Percentiles rank a stretch among this genome's conserved stretches.
Evolutionary conservation across 2,113 vertebrate species (phyloP).

Genomic region (Aspidoscelis tigris): DNA sequence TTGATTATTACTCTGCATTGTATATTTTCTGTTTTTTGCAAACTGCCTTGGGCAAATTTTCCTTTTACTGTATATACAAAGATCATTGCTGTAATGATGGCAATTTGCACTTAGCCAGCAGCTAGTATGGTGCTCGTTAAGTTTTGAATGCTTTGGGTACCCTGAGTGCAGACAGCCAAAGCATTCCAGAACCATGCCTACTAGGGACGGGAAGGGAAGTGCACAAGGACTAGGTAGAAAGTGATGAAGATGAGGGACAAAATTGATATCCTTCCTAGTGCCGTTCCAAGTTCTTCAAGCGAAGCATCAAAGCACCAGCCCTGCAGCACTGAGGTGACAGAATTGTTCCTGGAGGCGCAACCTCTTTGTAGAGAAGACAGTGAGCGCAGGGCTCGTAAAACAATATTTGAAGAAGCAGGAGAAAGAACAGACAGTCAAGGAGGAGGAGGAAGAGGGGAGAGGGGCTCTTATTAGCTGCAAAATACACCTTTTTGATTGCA

Average conservation of each 20-base stretch:
- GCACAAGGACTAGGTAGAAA: neutral
- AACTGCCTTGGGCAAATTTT: no score
- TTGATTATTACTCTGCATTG: no score
- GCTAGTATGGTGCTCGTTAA: no score
- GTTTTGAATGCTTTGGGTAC: no score
- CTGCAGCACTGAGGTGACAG: conserved; percentile 62
- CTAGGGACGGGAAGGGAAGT: no score
- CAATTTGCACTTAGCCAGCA: no score
- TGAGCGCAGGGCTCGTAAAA: conserved; percentile 59
- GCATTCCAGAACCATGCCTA: no score
- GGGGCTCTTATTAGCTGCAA: conserved; percentile 58
- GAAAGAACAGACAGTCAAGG: conserved; percentile 37
- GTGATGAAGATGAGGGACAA: neutral
- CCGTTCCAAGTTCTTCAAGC: conserved; percentile 60
- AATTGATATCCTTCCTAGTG: conserved; percentile 33
- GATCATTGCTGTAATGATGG: no score
- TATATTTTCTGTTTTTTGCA: no score
- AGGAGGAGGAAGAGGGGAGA: conserved; percentile 33
- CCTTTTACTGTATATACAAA: no score
- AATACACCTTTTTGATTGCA: conserved; percentile 55
- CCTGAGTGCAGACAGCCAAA: no score
- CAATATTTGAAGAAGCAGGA: conserved; percentile 61
- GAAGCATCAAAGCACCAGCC: conserved; percentile 60
- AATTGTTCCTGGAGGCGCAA: conserved; percentile 60
- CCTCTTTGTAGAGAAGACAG: conserved; percentile 55